These are phyloP conservation scores for Pterocles gutturalis DNA, from an alignment of 2,113 vertebrate genomes.

Conservation along the genomic window DNA sequence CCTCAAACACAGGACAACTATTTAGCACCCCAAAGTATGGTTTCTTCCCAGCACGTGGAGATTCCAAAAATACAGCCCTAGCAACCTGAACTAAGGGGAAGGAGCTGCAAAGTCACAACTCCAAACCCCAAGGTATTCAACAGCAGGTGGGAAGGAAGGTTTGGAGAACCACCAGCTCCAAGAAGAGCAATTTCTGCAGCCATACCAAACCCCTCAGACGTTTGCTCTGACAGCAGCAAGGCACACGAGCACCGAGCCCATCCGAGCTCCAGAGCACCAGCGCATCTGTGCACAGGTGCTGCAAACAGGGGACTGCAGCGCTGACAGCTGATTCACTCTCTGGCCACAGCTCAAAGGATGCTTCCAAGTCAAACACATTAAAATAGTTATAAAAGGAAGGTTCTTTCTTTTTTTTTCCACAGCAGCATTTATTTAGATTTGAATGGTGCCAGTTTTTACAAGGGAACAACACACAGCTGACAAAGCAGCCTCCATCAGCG, in stretches of 20 bases:
- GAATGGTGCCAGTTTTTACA: slow-evolving; percentile 19
- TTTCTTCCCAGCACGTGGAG: neutral
- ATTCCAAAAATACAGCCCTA: neutral
- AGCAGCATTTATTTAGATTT: neutral
- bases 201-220: neutral
- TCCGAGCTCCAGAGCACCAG: neutral
- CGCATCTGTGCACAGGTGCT: neutral
- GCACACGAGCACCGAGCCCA: neutral
- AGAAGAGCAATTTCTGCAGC: neutral
- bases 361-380: slow-evolving; percentile 6
- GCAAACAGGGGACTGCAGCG: fast-evolving
- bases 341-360: neutral
- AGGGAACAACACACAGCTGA: neutral
- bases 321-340: neutral
- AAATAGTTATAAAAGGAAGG: slow-evolving; percentile 12
- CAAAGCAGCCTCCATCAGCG: slow-evolving; percentile 19
- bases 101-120: neutral
- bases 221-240: neutral
- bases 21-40: neutral
- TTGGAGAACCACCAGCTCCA: neutral
- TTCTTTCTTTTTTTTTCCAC: neutral
- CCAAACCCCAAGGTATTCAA: neutral
- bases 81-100: neutral
- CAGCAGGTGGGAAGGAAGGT: neutral
- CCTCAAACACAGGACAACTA: neutral